Evolutionary conservation across 1,140 invertebrate genomes (phyloP).

Genomic region (Centruroides sculpturatus): DNA sequence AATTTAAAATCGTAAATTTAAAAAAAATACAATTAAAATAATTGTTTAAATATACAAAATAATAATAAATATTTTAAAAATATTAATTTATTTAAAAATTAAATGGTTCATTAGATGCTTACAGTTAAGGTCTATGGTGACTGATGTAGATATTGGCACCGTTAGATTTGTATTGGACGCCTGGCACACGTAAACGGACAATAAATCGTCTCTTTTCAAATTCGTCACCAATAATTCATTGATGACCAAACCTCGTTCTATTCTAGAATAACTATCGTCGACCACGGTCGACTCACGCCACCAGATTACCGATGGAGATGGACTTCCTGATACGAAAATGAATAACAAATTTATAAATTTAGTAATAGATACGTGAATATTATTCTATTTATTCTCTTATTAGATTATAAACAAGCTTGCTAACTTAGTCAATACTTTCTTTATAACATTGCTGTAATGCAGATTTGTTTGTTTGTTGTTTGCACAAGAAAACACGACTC

Average conservation of each 20-base stretch:
- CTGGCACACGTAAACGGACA: slow-evolving; percentile 59
- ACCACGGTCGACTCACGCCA: slow-evolving; percentile 63
- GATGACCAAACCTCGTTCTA: slow-evolving; percentile 13
- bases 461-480: no score
- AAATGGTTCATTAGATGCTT: slow-evolving; percentile 15
- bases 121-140: slow-evolving; percentile 25
- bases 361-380: no score
- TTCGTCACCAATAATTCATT: slow-evolving; percentile 59
- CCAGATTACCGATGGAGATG: slow-evolving; percentile 61
- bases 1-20: no score
- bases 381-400: no score
- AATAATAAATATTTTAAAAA: no score
- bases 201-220: slow-evolving; percentile 57
- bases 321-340: slow-evolving; percentile 42
- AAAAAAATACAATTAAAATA: no score
- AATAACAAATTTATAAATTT: background rate
- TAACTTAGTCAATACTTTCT: no score
- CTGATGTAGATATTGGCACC: slow-evolving; percentile 18
- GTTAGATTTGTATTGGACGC: slow-evolving; percentile 24
- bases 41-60: no score
- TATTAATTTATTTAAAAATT: background rate
- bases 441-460: no score
- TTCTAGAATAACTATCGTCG: slow-evolving; percentile 46
- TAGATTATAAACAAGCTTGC: no score
- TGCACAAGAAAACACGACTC: no score